These are phyloP conservation scores for Myodes glareolus DNA, from an alignment of 2,113 vertebrate species.

Conservation along the genomic window DNA sequence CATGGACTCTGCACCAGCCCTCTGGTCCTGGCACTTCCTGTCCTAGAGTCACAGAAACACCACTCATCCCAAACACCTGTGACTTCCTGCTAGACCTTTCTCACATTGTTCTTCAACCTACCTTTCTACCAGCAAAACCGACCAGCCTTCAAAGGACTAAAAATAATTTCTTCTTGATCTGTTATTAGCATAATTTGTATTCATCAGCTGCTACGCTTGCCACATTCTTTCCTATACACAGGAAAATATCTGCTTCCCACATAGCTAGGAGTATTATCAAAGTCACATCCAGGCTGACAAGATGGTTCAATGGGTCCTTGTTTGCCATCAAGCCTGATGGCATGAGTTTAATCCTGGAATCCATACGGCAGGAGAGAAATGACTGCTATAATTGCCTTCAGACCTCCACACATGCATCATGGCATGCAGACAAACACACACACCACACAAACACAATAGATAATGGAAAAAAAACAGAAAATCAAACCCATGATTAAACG, in stretches of 20 bases:
- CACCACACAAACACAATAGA: not conserved
- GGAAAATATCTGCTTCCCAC: not conserved
- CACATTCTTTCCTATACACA: slow-evolving; percentile 45
- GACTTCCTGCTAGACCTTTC: slow-evolving; percentile 28
- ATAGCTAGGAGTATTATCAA: slow-evolving; percentile 2
- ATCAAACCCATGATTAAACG: not conserved
- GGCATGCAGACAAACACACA: not conserved
- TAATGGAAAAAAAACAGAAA: not conserved
- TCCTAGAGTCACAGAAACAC: not conserved
- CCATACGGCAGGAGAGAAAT: not conserved
- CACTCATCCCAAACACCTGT: not conserved
- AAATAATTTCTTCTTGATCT: slow-evolving; percentile 46
- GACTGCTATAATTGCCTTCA: not conserved
- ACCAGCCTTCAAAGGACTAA: not conserved
- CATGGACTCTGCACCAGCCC: not conserved
- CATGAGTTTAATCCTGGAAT: not conserved
- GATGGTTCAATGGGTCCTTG: not conserved
- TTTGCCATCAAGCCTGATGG: not conserved
- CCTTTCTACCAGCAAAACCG: not conserved
- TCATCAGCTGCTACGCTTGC: not conserved
- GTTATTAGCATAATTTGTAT: slow-evolving; percentile 28
- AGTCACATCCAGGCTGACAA: not conserved
- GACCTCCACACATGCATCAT: not conserved
- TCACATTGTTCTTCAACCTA: slow-evolving; percentile 17
- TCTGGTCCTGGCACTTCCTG: not conserved